These are phyloP conservation scores for Thaumatotibia leucotreta DNA, from an alignment of 1,140 invertebrate species.

Conservation along the genomic window DNA sequence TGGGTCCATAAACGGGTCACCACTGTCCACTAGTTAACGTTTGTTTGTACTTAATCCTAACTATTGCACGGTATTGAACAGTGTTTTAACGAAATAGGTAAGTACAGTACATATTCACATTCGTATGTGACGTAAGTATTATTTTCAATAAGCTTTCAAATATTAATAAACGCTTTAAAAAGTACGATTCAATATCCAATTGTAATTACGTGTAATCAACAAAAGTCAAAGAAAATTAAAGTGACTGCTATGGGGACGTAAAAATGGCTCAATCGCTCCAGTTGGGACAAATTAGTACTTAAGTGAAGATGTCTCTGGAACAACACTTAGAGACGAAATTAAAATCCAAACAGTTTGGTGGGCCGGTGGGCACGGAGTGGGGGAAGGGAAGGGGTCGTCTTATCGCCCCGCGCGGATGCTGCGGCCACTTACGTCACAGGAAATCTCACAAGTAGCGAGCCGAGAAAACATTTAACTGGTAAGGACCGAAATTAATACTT, in stretches of 20 bases:
- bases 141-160: no score
- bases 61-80: no score
- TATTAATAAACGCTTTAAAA: no score
- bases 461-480: background rate
- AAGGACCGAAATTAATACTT: background rate
- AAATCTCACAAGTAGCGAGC: conserved; percentile 28
- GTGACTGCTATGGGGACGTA: conserved; percentile 24
- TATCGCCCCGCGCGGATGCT: conserved; percentile 63
- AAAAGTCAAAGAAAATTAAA: conserved; percentile 4
- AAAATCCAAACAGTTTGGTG: conserved; percentile 64
- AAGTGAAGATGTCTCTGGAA: conserved; percentile 54
- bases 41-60: no score
- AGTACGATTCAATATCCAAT: background rate
- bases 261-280: conserved; percentile 51
- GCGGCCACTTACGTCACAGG: conserved; percentile 47
- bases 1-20: no score
- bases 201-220: background rate
- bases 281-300: conserved; percentile 70
- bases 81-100: no score
- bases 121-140: no score
- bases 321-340: conserved; percentile 70
- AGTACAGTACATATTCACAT: no score
- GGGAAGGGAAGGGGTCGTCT: conserved; percentile 41
- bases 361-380: conserved; percentile 20
- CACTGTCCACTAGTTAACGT: no score